Conservation (phyloP, 2,113 vertebrate genomes). For the Vidua macroura region DNA sequence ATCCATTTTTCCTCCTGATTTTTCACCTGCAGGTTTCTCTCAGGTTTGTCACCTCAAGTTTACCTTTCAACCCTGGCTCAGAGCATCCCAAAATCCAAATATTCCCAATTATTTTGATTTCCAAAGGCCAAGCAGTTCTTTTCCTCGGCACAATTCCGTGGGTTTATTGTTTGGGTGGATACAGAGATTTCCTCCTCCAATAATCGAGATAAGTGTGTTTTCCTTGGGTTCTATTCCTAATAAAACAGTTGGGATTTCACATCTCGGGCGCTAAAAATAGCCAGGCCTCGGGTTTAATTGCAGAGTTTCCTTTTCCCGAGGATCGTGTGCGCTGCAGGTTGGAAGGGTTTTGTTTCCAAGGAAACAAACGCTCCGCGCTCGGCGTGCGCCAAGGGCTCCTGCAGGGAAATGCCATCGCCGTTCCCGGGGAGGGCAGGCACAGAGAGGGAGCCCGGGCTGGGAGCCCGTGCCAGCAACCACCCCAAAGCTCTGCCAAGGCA, state of each 20-base stretch:
- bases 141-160: neutral
- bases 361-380: conserved; percentile 72
- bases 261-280: conserved; percentile 68
- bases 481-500: neutral
- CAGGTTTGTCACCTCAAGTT: neutral
- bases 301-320: conserved; percentile 58
- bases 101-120: neutral
- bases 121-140: neutral
- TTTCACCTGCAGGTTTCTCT: neutral
- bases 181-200: conserved; percentile 11
- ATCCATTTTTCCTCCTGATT: neutral
- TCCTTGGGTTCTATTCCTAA: conserved; percentile 9
- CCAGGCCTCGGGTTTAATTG: conserved; percentile 56
- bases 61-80: neutral
- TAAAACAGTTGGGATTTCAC: conserved; percentile 44
- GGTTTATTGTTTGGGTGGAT: conserved; percentile 15
- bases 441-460: neutral
- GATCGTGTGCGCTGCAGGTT: conserved; percentile 60
- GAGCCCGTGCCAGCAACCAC: neutral
- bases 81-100: neutral
- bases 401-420: conserved; percentile 55
- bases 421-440: neutral
- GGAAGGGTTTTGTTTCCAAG: conserved; percentile 81
- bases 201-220: neutral
- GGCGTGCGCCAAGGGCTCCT: conserved; percentile 44